Conservation (phyloP, 2,797 vertebrate genomes). For the Tinamus major region DNA sequence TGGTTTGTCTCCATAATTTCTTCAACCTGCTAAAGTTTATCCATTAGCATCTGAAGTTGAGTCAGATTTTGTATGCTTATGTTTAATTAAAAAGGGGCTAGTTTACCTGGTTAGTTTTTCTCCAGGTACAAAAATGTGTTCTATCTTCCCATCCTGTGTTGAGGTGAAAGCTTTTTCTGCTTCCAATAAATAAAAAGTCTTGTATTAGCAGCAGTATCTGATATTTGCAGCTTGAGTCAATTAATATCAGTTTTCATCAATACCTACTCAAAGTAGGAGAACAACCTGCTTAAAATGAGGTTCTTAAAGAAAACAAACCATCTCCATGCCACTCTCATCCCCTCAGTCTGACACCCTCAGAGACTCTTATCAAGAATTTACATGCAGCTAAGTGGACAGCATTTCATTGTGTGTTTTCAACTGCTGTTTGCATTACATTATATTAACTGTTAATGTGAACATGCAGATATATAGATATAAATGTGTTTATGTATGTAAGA, state of each 20-base stretch:
- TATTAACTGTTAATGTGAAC: background rate
- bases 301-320: background rate
- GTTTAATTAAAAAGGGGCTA: background rate
- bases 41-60: background rate
- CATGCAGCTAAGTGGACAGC: background rate
- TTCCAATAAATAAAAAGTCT: background rate
- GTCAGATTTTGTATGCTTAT: background rate
- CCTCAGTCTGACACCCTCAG: accelerated
- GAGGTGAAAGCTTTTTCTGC: constrained; percentile 11
- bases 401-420: background rate
- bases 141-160: background rate
- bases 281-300: constrained; percentile 2
- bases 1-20: background rate
- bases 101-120: background rate
- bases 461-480: background rate
- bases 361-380: background rate
- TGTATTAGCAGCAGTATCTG: background rate
- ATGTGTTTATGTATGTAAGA: background rate
- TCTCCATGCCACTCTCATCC: background rate
- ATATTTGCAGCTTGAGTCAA: background rate
- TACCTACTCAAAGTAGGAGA: constrained; percentile 1
- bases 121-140: background rate
- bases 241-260: constrained; percentile 7
- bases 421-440: background rate
- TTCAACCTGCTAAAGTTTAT: background rate